phyloP scores from a whole-genome alignment of 2,888 invertebrate genomes.

The Seira sanloemensis region DNA sequence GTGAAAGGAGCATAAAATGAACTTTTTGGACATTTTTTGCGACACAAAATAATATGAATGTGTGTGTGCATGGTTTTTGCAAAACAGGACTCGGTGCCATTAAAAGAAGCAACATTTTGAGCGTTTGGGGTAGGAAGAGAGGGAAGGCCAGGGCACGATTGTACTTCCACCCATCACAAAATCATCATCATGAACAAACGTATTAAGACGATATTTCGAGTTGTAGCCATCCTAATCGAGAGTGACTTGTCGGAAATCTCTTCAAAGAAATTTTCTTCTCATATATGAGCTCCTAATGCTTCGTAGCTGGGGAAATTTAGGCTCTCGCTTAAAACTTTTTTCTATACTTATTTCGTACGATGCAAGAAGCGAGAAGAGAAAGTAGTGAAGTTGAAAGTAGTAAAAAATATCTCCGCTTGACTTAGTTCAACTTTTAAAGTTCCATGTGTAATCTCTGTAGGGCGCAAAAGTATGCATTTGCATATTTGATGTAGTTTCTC shows the following conservation, averaged over 20 bases:
- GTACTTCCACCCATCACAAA: neutral
- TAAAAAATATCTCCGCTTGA: conserved; percentile 42
- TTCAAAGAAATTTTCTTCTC: conserved; percentile 10
- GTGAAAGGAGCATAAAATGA: neutral
- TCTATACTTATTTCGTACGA: too few species aligned
- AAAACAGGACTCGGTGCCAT: too few species aligned
- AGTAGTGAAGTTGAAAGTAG: neutral
- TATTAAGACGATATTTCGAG: neutral
- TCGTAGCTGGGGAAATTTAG: neutral
- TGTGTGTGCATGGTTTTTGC: neutral
- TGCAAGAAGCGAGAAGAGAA: conserved; percentile 11
- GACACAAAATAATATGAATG: too few species aligned
- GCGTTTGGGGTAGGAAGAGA: too few species aligned
- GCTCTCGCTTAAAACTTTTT: neutral
- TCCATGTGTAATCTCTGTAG: conserved; percentile 42
- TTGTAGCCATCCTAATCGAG: conserved; percentile 44
- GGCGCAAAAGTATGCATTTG: neutral
- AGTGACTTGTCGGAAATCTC: conserved; percentile 57
- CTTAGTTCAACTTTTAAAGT: conserved; percentile 58
- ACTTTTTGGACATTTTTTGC: neutral
- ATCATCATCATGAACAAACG: neutral
- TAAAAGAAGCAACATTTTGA: too few species aligned
- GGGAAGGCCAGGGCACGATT: neutral
- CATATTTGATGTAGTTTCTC: neutral
- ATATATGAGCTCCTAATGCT: neutral